phyloP scores from a whole-genome alignment of 1,140 invertebrate species.

The Pseudoatta argentina region DNA sequence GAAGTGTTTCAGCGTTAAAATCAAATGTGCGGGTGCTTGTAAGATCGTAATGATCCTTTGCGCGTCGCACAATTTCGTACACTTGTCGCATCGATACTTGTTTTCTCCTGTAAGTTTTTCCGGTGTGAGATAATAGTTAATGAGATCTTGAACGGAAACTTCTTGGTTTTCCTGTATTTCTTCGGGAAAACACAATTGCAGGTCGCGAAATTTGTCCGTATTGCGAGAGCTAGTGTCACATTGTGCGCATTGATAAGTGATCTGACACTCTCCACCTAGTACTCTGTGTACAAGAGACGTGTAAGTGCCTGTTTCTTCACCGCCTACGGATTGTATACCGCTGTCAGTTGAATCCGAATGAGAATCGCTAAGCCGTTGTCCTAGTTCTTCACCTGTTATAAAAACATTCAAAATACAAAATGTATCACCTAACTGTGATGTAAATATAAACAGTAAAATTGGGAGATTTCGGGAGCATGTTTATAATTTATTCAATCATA shows the following conservation, averaged over 20 bases:
- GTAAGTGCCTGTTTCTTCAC: slow-evolving; percentile 79
- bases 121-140: slow-evolving; percentile 91
- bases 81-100: slow-evolving; percentile 93
- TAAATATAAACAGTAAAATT: background rate
- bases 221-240: slow-evolving; percentile 91
- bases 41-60: slow-evolving; percentile 91
- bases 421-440: background rate
- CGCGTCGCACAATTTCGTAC: slow-evolving; percentile 91
- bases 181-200: slow-evolving; percentile 93
- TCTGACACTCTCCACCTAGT: slow-evolving; percentile 91
- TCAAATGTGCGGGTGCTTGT: slow-evolving; percentile 91
- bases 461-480: no score
- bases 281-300: slow-evolving; percentile 89
- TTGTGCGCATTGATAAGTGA: slow-evolving; percentile 90
- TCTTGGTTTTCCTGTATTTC: slow-evolving; percentile 86
- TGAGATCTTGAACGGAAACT: slow-evolving; percentile 89
- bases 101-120: slow-evolving; percentile 94
- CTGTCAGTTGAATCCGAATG: slow-evolving; percentile 86
- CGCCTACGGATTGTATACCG: slow-evolving; percentile 85
- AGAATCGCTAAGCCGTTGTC: slow-evolving; percentile 82
- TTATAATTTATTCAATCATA: background rate
- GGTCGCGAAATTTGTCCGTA: slow-evolving; percentile 92
- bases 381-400: slow-evolving; percentile 79
- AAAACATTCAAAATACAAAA: slow-evolving; percentile 36
- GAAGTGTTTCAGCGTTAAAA: slow-evolving; percentile 94